Evolutionary conservation across 2,113 vertebrate species (phyloP).

Genomic region (Cairina moschata): DNA sequence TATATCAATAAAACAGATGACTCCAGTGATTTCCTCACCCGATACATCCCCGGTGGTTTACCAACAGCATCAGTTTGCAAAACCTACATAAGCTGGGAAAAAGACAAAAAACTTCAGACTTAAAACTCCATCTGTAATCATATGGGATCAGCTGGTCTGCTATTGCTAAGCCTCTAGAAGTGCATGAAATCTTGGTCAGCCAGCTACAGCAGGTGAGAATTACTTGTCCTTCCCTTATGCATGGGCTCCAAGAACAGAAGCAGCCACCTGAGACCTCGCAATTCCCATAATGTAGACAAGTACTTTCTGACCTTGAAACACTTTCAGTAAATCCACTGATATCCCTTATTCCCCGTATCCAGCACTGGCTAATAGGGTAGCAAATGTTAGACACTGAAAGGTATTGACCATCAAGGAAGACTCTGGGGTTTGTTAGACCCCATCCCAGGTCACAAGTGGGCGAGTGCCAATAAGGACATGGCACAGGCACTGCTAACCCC

Average conservation of each 20-base stretch:
- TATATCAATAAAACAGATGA: neutral
- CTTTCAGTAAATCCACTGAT: neutral
- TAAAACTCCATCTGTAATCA: neutral
- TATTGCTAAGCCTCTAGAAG: neutral
- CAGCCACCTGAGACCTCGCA: neutral
- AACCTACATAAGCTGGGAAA: neutral
- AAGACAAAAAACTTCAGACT: neutral
- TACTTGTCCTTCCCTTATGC: neutral
- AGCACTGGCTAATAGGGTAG: neutral
- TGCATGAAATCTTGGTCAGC: neutral
- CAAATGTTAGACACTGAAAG: neutral
- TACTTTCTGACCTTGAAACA: neutral
- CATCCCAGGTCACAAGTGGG: too few species aligned
- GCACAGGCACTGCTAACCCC: neutral
- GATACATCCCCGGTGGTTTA: neutral
- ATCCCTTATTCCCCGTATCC: neutral
- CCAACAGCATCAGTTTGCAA: neutral
- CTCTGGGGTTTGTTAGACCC: neutral
- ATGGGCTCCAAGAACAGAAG: neutral
- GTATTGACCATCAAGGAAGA: neutral
- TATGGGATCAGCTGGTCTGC: fast-evolving
- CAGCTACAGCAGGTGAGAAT: neutral
- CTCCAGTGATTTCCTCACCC: neutral
- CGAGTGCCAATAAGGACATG: neutral
- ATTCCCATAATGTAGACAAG: fast-evolving